Evolutionary conservation across 92 coral and sea anemone genomes (phyloP), one percentile per base, ranked within the genome.

Genomic region (Phenganax subtilis): DNA sequence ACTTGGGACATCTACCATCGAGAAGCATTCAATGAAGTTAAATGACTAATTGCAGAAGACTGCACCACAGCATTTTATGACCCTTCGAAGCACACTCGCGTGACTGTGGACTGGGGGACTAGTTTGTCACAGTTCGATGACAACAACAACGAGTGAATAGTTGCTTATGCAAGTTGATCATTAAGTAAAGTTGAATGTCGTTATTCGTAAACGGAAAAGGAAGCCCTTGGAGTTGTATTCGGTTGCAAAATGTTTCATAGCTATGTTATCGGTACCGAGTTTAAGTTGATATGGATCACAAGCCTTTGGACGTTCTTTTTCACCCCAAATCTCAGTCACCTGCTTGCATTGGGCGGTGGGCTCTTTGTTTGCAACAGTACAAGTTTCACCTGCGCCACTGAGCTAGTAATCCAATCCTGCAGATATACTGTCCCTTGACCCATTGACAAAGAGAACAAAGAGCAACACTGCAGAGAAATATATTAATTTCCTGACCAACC

Each of bases 401-500:
- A 66, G 20, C 72, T 11, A 30, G 27, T 66, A 66, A 66, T 12
- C 27, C 14, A 66, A 66, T 25, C 72, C 72, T 66, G 63, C 63
- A 10, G 63, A 57, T 16, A 16, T 57, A 16, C 16, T 57, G 16
- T 57, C 63, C 63, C 74, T 11, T 10, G 54, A 68, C 9, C 20
- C 74, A 7, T 44, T 68, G 54, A 7, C 20, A 4, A 68, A 29
- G 3, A 10, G 6, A 17, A 3, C 27, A 62, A 81, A 71, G 71
- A 52, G 71, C 54, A 68, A 31, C 15, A 71, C 71, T 29, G 85
- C 77, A 5, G 80, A 81, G 14, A 79, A 81, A 61, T 81, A 70
- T 53, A 70, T 55, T 7, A 81, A 81, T 61, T 81, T 69, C 31
- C 10, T 81, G 29, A 64, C 80, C 27, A 63, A 54, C 7, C 79